These are phyloP conservation scores for Rhynchotus rufescens DNA, from an alignment of 2,797 vertebrate species.

Conservation along the genomic window DNA sequence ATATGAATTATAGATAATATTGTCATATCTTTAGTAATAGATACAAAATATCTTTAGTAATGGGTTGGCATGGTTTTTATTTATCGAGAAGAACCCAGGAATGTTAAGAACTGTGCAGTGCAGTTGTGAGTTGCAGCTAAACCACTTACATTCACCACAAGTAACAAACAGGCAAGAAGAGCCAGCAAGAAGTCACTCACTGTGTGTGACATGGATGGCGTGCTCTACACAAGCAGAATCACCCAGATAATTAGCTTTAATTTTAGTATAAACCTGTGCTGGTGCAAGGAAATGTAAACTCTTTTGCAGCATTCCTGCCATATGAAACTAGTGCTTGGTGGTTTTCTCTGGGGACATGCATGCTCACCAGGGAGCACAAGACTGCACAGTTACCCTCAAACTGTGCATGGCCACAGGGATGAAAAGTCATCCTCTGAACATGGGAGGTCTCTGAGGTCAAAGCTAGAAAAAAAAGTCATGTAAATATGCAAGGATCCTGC, in stretches of 20 bases:
- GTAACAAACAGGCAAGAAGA: background rate
- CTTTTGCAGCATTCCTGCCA: background rate
- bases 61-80: background rate
- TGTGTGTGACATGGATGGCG: background rate
- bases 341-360: background rate
- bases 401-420: background rate
- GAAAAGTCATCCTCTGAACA: background rate
- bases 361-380: background rate
- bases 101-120: background rate
- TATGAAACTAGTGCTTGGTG: background rate
- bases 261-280: background rate
- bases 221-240: background rate
- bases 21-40: background rate
- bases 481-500: background rate
- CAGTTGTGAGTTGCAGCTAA: background rate
- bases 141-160: background rate
- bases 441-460: constrained; percentile 2
- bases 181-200: background rate
- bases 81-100: background rate
- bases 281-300: background rate
- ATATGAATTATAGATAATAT: background rate
- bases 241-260: background rate
- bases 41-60: no score
- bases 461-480: background rate
- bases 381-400: background rate